Conservation (phyloP, 2,888 invertebrate species). For the Nudaria mundana region DNA sequence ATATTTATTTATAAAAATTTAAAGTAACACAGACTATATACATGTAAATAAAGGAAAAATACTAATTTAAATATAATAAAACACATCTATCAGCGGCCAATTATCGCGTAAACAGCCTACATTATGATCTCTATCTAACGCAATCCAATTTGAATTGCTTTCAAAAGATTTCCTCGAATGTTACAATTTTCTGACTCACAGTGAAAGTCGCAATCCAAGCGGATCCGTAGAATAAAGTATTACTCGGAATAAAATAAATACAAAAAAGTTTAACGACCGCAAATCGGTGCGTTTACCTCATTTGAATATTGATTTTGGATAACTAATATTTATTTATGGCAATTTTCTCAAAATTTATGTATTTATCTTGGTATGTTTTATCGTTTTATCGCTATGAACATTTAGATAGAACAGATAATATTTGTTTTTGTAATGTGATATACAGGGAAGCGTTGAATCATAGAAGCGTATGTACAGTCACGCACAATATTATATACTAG, state of each 20-base stretch:
- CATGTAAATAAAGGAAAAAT: too few relatives aligned
- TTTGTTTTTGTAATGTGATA: not conserved
- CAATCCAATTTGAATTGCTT: conserved; percentile 17
- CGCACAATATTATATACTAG: too few relatives aligned
- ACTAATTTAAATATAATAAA: not conserved
- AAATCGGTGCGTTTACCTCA: conserved; percentile 26
- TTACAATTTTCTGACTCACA: conserved; percentile 26
- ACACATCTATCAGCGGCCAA: not conserved
- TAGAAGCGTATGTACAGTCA: not conserved
- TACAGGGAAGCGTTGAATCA: not conserved
- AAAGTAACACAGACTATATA: too few relatives aligned
- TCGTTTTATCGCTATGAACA: conserved; percentile 1
- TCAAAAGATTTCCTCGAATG: conserved; percentile 28
- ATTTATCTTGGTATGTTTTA: conserved; percentile 1
- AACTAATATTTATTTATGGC: conserved; percentile 1
- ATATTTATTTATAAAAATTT: too few relatives aligned
- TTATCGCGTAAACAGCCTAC: not conserved
- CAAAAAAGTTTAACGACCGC: conserved; percentile 19
- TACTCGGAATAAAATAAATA: conserved; percentile 12
- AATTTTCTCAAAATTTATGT: not conserved
- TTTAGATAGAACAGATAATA: conserved; percentile 2
- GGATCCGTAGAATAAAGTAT: conserved; percentile 16
- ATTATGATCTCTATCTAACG: not conserved
- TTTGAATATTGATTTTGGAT: conserved; percentile 8
- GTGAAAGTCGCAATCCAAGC: conserved; percentile 37